Conservation (phyloP, 2,888 invertebrate genomes). For the Polymixis lichenea region DNA sequence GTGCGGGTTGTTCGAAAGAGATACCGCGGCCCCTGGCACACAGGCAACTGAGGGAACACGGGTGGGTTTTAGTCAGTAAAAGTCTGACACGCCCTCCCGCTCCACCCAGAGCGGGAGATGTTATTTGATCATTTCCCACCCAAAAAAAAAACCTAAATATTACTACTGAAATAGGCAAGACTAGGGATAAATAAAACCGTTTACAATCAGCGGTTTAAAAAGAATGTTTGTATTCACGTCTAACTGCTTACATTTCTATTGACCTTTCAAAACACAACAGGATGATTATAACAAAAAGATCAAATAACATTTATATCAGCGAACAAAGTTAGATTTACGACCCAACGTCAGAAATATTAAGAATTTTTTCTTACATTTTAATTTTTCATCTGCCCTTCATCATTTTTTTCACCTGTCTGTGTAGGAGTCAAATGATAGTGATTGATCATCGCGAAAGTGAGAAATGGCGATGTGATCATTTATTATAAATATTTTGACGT, state of each 20-base stretch:
- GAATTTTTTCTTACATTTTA: constrained; percentile 47
- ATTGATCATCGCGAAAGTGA: constrained; percentile 57
- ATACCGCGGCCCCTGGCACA: no score
- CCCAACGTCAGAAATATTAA: constrained; percentile 35
- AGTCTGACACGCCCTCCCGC: no score
- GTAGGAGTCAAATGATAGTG: constrained; percentile 51
- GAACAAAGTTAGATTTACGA: constrained; percentile 60
- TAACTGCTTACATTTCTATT: background rate
- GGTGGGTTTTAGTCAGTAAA: no score
- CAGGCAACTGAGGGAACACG: no score
- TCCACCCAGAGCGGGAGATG: no score
- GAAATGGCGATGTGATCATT: constrained; percentile 54
- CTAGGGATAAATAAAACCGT: no score
- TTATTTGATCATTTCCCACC: no score
- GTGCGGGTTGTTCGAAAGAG: no score
- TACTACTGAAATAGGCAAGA: no score
- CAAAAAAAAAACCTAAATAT: no score
- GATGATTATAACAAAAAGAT: constrained; percentile 25
- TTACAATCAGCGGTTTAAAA: no score
- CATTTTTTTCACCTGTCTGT: constrained; percentile 53
- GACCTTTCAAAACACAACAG: constrained; percentile 20
- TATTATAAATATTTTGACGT: constrained; percentile 59
- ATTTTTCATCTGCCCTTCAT: constrained; percentile 55
- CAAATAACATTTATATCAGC: constrained; percentile 37
- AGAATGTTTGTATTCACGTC: background rate